These are phyloP conservation scores for Andrena praecox DNA, from an alignment of 2,888 invertebrate species.

Conservation along the genomic window DNA sequence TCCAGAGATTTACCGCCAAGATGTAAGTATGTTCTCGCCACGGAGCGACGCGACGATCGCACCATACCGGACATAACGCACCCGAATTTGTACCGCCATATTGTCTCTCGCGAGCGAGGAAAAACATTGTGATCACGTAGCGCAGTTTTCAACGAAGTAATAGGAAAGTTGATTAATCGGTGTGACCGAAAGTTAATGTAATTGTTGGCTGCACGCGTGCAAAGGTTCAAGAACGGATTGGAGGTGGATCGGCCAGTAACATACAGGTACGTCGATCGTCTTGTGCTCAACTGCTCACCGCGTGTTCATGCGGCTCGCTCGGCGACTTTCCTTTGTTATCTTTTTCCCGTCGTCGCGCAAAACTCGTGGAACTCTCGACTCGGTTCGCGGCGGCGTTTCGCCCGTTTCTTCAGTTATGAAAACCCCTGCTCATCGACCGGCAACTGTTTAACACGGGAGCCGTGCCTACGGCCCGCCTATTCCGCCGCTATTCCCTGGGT, in stretches of 20 bases:
- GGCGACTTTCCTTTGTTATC: constrained; percentile 68
- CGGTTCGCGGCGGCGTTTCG: background rate
- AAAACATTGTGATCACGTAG: constrained; percentile 91
- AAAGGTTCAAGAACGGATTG: constrained; percentile 17
- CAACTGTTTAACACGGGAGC: background rate
- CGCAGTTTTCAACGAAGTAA: constrained; percentile 72
- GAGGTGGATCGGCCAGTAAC: constrained; percentile 58
- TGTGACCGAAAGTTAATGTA: constrained; percentile 18
- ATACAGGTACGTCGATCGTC: constrained; percentile 58
- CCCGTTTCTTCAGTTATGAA: background rate
- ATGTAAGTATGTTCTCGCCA: background rate
- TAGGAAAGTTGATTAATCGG: constrained; percentile 45
- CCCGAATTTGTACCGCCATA: constrained; percentile 86
- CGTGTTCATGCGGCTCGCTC: constrained; percentile 66
- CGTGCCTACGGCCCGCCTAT: background rate
- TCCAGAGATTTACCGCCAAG: constrained; percentile 17
- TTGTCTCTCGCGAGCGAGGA: constrained; percentile 88
- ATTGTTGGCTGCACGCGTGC: background rate
- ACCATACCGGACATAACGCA: constrained; percentile 70
- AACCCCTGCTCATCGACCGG: background rate
- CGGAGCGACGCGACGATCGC: constrained; percentile 47
- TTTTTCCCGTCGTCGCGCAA: constrained; percentile 18
- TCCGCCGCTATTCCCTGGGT: background rate
- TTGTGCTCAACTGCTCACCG: constrained; percentile 54
- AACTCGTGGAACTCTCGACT: background rate